Evolutionary conservation across 2,113 vertebrate genomes (phyloP).

Genomic region (Danionella cerebrum): DNA sequence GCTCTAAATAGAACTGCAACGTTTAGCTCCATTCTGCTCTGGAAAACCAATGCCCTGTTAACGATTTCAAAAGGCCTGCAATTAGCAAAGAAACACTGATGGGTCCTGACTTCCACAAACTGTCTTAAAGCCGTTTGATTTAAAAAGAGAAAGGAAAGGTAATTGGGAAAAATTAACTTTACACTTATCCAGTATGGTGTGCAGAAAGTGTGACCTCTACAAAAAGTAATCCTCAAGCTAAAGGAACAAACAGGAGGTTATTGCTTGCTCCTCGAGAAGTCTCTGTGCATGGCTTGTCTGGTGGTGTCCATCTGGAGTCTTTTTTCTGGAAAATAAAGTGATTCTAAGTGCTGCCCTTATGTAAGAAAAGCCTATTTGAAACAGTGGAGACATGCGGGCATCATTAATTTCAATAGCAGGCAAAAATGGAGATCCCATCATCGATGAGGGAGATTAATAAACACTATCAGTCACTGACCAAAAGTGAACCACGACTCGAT

Average conservation of each 20-base stretch:
- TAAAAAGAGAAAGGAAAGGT: conserved; percentile 46
- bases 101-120: conserved; percentile 19
- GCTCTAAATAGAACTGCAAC: conserved; percentile 57
- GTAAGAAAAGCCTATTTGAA: conserved; percentile 46
- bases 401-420: conserved; percentile 39
- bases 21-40: conserved; percentile 52
- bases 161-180: too few relatives aligned
- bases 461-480: conserved; percentile 8
- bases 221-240: not conserved
- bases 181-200: not conserved
- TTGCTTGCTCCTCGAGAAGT: conserved; percentile 19
- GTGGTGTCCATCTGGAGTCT: conserved; percentile 53
- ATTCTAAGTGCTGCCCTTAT: conserved; percentile 49
- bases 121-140: conserved; percentile 4
- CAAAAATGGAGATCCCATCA: conserved; percentile 5
- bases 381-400: conserved; percentile 40
- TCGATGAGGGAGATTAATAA: conserved; percentile 32
- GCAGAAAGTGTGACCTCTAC: conserved; percentile 34
- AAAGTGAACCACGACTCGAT: too few relatives aligned
- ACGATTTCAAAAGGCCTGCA: conserved; percentile 60
- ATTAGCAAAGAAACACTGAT: conserved; percentile 19
- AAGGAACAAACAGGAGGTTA: conserved; percentile 18
- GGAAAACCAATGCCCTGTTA: conserved; percentile 59
- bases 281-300: conserved; percentile 52
- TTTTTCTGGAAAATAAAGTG: conserved; percentile 44